These are phyloP conservation scores for Pterocles orientalis DNA, from an alignment of 2,113 vertebrate species.

Conservation along the genomic window DNA sequence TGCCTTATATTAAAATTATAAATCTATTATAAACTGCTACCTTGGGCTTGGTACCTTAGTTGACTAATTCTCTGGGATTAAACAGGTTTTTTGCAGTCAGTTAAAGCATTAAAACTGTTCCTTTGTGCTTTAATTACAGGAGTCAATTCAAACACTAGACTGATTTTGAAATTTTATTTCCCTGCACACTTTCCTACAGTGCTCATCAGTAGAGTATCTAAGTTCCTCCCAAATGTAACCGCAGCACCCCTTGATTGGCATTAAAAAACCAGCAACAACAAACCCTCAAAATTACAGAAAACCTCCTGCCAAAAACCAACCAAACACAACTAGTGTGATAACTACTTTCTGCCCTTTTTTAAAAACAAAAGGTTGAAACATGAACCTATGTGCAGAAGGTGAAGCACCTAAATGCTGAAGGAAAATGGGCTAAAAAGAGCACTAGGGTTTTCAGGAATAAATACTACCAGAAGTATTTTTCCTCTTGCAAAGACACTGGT, in stretches of 20 bases:
- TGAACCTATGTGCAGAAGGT: background rate
- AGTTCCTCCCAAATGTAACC: background rate
- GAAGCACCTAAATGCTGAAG: background rate
- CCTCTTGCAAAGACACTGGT: background rate
- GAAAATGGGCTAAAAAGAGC: background rate
- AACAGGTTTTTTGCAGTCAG: background rate
- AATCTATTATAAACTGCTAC: slow-evolving; percentile 6
- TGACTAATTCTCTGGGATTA: slow-evolving; percentile 12
- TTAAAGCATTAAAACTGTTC: background rate
- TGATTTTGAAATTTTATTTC: background rate
- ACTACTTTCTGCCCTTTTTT: background rate
- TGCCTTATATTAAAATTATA: slow-evolving; percentile 6
- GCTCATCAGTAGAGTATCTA: background rate
- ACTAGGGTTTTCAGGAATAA: background rate
- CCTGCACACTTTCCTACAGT: background rate
- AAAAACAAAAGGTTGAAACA: background rate
- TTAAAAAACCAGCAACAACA: background rate
- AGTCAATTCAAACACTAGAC: background rate
- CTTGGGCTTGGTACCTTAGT: background rate
- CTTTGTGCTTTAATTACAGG: background rate
- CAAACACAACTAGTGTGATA: background rate
- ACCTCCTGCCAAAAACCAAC: background rate
- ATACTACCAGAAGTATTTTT: background rate
- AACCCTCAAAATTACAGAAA: background rate
- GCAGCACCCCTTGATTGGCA: background rate